phyloP scores from a whole-genome alignment of 2,888 invertebrate genomes.

The Caenorhabditis japonica region DNA sequence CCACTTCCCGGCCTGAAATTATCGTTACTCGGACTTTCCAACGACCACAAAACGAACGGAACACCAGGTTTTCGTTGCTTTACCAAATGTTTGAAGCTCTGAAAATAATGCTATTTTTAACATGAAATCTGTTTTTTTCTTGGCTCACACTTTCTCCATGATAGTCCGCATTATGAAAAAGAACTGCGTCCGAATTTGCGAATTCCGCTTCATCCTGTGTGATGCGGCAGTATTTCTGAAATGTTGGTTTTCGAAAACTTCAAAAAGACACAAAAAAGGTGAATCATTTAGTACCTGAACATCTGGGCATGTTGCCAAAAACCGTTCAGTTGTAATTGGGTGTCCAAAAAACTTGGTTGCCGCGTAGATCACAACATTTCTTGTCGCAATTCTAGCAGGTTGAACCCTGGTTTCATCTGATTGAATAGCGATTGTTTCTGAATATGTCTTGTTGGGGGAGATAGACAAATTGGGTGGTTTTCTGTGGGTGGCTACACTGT shows the following conservation, averaged over 20 bases:
- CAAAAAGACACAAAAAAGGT: neutral
- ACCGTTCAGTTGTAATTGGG: conserved; percentile 57
- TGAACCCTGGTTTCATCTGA: neutral
- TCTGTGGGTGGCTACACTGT: no score
- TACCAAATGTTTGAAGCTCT: conserved; percentile 23
- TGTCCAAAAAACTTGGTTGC: conserved; percentile 63
- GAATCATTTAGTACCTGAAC: conserved; percentile 34
- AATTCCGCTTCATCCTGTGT: conserved; percentile 39
- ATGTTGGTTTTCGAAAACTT: no score
- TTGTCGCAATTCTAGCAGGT: neutral
- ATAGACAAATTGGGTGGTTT: no score
- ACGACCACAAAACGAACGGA: conserved; percentile 60
- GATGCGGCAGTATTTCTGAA: conserved; percentile 54
- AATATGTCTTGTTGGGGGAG: no score
- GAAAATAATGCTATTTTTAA: no score
- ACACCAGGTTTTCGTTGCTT: conserved; percentile 27
- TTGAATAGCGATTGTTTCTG: no score
- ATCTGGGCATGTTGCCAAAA: conserved; percentile 53
- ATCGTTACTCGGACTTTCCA: conserved; percentile 62
- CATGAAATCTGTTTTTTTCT: no score
- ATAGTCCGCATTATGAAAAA: conserved; percentile 66
- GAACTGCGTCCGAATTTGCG: conserved; percentile 52
- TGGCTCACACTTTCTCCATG: conserved; percentile 1
- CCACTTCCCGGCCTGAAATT: conserved; percentile 52
- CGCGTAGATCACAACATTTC: conserved; percentile 56